phyloP scores from a whole-genome alignment of 2,113 vertebrate genomes.

The Cyphomyrus plagiostoma region DNA sequence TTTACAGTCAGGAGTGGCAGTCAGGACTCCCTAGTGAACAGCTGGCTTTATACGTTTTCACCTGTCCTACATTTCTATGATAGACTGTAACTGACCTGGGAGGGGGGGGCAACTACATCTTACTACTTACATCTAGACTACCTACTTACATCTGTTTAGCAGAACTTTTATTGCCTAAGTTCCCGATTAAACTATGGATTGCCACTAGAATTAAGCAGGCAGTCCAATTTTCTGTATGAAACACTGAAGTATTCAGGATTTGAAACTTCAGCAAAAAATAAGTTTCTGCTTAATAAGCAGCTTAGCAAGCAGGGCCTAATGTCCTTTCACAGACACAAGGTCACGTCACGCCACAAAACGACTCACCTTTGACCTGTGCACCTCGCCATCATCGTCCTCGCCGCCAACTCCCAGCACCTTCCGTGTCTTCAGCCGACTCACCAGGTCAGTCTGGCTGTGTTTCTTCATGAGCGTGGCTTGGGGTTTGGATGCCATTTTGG shows the following conservation, averaged over 20 bases:
- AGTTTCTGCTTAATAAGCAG: neutral
- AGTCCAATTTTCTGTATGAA: neutral
- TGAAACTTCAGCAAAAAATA: neutral
- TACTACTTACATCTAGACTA: neutral
- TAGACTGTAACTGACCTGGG: neutral
- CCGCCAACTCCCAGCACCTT: constrained; percentile 95
- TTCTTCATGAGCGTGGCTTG: constrained; percentile 96
- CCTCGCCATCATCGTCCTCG: constrained; percentile 88
- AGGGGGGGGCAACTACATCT: neutral
- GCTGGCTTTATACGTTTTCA: neutral
- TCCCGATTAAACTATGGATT: neutral
- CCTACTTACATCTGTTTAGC: neutral
- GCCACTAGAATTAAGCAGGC: neutral
- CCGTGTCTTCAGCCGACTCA: constrained; percentile 93
- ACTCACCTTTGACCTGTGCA: constrained; percentile 93
- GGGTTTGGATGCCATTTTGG: constrained; percentile 75
- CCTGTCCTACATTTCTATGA: neutral
- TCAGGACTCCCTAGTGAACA: neutral
- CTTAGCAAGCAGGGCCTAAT: neutral
- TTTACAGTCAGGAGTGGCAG: neutral
- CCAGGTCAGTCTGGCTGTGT: constrained; percentile 96
- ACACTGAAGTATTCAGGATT: neutral
- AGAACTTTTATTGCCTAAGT: neutral
- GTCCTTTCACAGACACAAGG: neutral
- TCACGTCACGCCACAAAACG: neutral